Evolutionary conservation across 2,113 vertebrate species (phyloP), one percentile per base, ranked within the genome.

Genomic region (Turdus rufiventris): DNA sequence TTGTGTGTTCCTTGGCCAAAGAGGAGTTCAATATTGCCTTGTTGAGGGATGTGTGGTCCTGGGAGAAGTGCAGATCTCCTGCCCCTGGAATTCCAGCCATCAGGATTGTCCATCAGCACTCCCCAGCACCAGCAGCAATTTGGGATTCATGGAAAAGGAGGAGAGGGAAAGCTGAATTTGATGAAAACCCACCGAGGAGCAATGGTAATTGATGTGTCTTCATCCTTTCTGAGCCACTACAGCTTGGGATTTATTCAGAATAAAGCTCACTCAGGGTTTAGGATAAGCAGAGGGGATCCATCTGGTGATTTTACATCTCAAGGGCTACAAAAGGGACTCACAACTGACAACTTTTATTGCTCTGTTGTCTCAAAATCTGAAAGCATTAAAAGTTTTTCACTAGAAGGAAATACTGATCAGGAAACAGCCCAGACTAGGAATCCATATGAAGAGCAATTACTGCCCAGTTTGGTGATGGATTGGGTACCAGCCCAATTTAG

Each of bases 251-350:
- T 91, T 79, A 42, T 72, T 45, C 24, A 17, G 36, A 62, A 89
- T 79, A 48, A 81, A 84, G 8, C 77, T 60, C 19, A 0, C 78
- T 50, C 56, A 42, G 51, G 50, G 76, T 90, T 93, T 43, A 66
- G 78, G 26, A 29, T 17, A 28, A 84, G 60, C 82, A 83, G 56
- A 92, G 47, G 86, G 47, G 34, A 92, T 66, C 75, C 79, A 60
- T 45, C 87, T 88, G 90, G 66, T 73, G 58, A 80, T 91, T 90
- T 89, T 42, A 58, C 50, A 79, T 91, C 78, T 92, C 72, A 13
- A 1, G 26, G 78, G 11, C 56, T 38, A 10, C 0, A 1, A n/a
- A 71, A 56, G 31, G 50, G n/a, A 29, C 74, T 53, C 65, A 23
- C 65, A 23, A 3, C 10, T 28, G 70, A 34, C 38, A 84, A 50